A percentile compares a stretch with the other conserved stretches of the same genome.
Conservation (phyloP, 2,888 invertebrate genomes). For the Spilarctia lutea region DNA sequence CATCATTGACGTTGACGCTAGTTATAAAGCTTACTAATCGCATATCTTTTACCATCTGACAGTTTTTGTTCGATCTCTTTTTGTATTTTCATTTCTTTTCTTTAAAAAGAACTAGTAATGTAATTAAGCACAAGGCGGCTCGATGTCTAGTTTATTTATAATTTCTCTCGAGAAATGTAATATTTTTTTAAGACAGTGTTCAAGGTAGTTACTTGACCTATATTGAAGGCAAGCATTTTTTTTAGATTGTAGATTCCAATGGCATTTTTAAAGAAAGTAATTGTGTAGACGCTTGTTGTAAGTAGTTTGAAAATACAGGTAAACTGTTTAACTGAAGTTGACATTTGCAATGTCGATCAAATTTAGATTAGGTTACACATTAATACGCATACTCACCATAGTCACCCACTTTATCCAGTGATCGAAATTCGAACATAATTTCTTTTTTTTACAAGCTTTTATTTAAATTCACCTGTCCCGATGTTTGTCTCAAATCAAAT, state of each 20-base stretch:
- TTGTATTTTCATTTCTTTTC: slow-evolving; percentile 29
- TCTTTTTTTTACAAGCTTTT: no score
- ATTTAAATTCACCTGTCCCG: no score
- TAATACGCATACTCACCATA: no score
- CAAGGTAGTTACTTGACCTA: slow-evolving; percentile 67
- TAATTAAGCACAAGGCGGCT: slow-evolving; percentile 76
- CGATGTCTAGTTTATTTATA: slow-evolving; percentile 66
- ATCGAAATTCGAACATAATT: no score
- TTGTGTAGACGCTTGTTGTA: neutral
- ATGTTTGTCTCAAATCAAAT: no score
- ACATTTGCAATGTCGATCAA: neutral
- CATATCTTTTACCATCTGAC: slow-evolving; percentile 65
- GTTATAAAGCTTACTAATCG: slow-evolving; percentile 59
- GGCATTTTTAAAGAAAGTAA: slow-evolving; percentile 19
- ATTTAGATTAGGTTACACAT: neutral
- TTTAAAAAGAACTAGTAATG: slow-evolving; percentile 51
- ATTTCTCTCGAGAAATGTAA: slow-evolving; percentile 55
- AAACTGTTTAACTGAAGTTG: neutral
- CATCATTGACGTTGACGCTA: slow-evolving; percentile 60
- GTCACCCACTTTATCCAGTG: no score
- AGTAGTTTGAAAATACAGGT: neutral
- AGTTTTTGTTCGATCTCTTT: slow-evolving; percentile 50
- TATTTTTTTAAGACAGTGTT: slow-evolving; percentile 60
- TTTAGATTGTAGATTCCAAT: neutral
- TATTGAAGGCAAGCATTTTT: slow-evolving; percentile 50